phyloP scores from a whole-genome alignment of 2,888 invertebrate genomes.

The Rhyacophila evoluta region DNA sequence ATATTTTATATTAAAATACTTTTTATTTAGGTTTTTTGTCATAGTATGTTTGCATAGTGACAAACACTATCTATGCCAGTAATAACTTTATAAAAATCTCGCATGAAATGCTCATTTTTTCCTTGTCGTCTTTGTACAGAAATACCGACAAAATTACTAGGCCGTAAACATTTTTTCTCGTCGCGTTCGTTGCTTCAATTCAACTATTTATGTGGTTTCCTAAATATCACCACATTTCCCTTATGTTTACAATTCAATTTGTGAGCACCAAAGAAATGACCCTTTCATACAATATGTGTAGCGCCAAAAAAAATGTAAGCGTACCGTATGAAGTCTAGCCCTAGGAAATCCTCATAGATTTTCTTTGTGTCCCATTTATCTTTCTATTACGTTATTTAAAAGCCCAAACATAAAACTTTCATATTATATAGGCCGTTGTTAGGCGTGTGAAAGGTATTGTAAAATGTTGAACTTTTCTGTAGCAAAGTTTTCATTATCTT shows the following conservation, averaged over 20 bases:
- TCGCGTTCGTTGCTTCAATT: not conserved
- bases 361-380: not conserved
- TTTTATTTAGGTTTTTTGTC: too few relatives aligned
- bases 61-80: too few relatives aligned
- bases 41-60: too few relatives aligned
- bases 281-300: not conserved
- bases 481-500: not conserved
- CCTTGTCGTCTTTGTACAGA: not conserved
- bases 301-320: not conserved
- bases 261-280: not conserved
- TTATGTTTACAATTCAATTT: conserved; percentile 9
- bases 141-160: too few relatives aligned
- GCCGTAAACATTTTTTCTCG: not conserved
- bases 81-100: too few relatives aligned
- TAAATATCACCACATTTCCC: conserved; percentile 5
- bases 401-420: not conserved
- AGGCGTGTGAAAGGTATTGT: too few relatives aligned
- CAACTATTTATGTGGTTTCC: not conserved
- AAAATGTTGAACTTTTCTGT: not conserved
- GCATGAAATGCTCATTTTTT: too few relatives aligned
- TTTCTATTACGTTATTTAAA: not conserved
- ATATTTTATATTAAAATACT: too few relatives aligned
- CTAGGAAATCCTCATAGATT: not conserved
- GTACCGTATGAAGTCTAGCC: not conserved
- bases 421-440: too few relatives aligned